Conservation (phyloP, 1,140 invertebrate genomes). For the Caenorhabditis elegans region DNA sequence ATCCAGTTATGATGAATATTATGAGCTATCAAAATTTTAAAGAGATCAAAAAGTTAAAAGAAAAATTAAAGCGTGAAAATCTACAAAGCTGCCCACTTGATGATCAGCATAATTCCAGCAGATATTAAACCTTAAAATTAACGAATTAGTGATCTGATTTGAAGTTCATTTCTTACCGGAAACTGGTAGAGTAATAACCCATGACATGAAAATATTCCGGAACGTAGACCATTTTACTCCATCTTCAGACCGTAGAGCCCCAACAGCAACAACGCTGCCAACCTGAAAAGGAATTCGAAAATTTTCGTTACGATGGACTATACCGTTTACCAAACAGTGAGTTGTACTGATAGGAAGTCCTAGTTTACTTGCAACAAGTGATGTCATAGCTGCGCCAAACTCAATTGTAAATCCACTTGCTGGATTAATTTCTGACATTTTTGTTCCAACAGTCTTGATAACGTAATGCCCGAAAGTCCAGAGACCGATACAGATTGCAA, state of each 20-base stretch:
- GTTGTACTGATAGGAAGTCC: slow-evolving; percentile 95
- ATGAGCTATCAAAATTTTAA: too few species aligned
- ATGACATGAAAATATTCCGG: slow-evolving; percentile 89
- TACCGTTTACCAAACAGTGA: slow-evolving; percentile 80
- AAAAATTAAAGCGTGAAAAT: not conserved
- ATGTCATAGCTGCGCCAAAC: slow-evolving; percentile 72
- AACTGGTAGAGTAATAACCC: slow-evolving; percentile 91
- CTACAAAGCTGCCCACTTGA: slow-evolving; percentile 34
- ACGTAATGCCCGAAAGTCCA: slow-evolving; percentile 90
- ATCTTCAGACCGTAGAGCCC: slow-evolving; percentile 56
- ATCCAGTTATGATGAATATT: too few species aligned
- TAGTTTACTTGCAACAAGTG: slow-evolving; percentile 88
- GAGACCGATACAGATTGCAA: slow-evolving; percentile 89
- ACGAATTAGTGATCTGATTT: not conserved
- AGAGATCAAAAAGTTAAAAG: not conserved
- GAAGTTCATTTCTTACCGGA: slow-evolving; percentile 70
- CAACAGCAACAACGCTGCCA: slow-evolving; percentile 57
- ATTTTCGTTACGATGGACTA: not conserved
- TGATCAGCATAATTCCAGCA: slow-evolving; percentile 42
- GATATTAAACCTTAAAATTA: slow-evolving; percentile 41
- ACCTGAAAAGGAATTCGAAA: slow-evolving; percentile 70
- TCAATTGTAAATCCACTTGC: slow-evolving; percentile 70
- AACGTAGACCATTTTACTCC: slow-evolving; percentile 66
- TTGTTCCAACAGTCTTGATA: slow-evolving; percentile 92
- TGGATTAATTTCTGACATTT: slow-evolving; percentile 91